Conservation (phyloP, 1,140 invertebrate species). For the Lerema accius region DNA sequence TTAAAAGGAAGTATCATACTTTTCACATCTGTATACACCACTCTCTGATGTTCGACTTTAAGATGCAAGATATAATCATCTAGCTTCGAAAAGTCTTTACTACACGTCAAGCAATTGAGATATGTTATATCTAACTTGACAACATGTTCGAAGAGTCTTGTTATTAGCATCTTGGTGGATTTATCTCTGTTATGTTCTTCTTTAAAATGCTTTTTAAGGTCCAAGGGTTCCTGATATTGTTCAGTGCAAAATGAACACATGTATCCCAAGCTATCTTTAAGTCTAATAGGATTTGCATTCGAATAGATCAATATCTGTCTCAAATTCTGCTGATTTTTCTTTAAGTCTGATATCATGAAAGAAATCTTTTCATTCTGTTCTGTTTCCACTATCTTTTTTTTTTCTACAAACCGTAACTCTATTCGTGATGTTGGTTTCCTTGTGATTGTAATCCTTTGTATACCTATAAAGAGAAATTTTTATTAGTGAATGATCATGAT, state of each 20-base stretch:
- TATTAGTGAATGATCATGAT: conserved; percentile 36
- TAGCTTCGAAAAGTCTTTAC: conserved; percentile 41
- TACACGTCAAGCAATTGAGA: conserved; percentile 55
- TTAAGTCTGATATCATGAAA: conserved; percentile 34
- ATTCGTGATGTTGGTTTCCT: conserved; percentile 39
- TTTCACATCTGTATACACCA: conserved; percentile 50
- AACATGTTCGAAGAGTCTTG: conserved; percentile 51
- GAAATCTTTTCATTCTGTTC: conserved; percentile 21
- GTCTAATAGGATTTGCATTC: conserved; percentile 61
- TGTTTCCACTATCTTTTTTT: conserved; percentile 36
- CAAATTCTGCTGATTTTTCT: conserved; percentile 56
- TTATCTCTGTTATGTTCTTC: conserved; percentile 60
- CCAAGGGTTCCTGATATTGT: conserved; percentile 48
- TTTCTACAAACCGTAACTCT: conserved; percentile 38
- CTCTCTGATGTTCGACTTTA: conserved; percentile 49
- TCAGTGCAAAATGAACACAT: conserved; percentile 60
- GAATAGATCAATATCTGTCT: conserved; percentile 56
- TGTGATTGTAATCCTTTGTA: conserved; percentile 48
- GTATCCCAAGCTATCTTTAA: conserved; percentile 59
- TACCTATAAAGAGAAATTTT: conserved; percentile 58
- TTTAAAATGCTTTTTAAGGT: conserved; percentile 62
- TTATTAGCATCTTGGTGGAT: conserved; percentile 50
- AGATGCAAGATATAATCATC: conserved; percentile 56
- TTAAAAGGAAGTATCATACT: conserved; percentile 61
- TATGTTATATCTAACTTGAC: conserved; percentile 65